Conservation (phyloP, 1,140 invertebrate species). For the Drosophila nannoptera region DNA sequence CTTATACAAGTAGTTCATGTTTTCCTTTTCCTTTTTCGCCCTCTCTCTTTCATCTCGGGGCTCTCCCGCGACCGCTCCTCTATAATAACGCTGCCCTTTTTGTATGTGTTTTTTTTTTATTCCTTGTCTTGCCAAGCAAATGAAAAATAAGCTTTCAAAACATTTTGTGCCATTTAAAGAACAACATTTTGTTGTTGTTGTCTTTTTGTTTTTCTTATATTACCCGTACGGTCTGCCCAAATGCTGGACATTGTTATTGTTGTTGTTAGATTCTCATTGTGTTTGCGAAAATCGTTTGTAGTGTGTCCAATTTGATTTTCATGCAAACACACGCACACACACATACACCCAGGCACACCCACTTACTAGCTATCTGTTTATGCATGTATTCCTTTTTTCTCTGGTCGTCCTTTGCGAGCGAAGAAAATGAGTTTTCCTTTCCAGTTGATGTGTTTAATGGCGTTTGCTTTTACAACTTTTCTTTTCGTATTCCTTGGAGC, state of each 20-base stretch:
- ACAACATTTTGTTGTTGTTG: constrained; percentile 60
- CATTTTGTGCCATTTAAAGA: constrained; percentile 76
- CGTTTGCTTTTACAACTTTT: constrained; percentile 74
- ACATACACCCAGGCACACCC: background rate
- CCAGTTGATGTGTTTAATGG: constrained; percentile 76
- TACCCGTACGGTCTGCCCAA: constrained; percentile 60
- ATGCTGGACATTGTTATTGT: constrained; percentile 64
- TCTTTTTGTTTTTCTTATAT: constrained; percentile 73
- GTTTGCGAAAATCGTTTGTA: constrained; percentile 44
- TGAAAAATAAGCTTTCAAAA: constrained; percentile 76
- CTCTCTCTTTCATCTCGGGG: constrained; percentile 42
- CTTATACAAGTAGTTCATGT: constrained; percentile 40
- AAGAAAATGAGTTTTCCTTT: constrained; percentile 75
- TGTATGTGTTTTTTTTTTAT: constrained; percentile 19
- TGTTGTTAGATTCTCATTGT: constrained; percentile 11
- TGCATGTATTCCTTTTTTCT: constrained; percentile 24
- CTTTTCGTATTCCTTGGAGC: constrained; percentile 28
- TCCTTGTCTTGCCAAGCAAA: constrained; percentile 51
- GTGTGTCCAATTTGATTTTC: constrained; percentile 74
- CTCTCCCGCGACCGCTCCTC: background rate
- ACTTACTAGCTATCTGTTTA: background rate
- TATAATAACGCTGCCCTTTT: constrained; percentile 46
- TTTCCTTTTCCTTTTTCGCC: constrained; percentile 46
- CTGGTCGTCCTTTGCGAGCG: constrained; percentile 33
- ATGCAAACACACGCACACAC: constrained; percentile 22